These are phyloP conservation scores for Stegana nigrithorax DNA, from an alignment of 2,888 invertebrate species.

Conservation along the genomic window DNA sequence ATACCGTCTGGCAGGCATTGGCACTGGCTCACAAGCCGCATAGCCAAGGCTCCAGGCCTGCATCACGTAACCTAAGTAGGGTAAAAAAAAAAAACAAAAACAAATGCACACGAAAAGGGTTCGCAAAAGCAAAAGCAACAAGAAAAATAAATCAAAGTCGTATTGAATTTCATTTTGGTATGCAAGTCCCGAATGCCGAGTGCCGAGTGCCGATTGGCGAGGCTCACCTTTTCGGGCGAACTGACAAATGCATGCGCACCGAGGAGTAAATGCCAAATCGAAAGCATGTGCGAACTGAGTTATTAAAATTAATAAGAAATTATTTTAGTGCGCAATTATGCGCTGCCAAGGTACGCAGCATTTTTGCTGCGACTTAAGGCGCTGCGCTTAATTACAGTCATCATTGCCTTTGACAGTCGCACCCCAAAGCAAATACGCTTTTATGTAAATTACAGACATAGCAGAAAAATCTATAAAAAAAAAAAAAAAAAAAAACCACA, in stretches of 20 bases:
- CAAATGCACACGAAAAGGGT: no score
- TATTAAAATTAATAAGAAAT: slow-evolving; percentile 51
- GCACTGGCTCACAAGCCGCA: no score
- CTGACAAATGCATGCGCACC: neutral
- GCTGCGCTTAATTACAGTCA: slow-evolving; percentile 12
- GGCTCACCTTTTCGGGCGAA: no score
- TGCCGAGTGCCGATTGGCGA: no score
- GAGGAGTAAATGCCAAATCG: neutral
- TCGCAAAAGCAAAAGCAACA: neutral
- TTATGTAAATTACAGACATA: no score
- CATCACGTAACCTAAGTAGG: no score
- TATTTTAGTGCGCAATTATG: slow-evolving; percentile 34
- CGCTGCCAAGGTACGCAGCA: slow-evolving; percentile 34
- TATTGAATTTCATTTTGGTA: slow-evolving; percentile 49
- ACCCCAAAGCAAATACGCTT: slow-evolving; percentile 8
- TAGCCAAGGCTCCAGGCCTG: no score
- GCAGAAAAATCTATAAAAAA: neutral
- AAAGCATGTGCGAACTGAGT: slow-evolving; percentile 39
- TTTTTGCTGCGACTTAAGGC: neutral
- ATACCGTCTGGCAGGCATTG: no score
- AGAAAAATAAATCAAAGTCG: slow-evolving; percentile 39
- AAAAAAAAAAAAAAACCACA: neutral
- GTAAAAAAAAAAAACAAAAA: neutral
- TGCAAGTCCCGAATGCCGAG: no score
- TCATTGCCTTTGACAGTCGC: slow-evolving; percentile 10